phyloP scores from a whole-genome alignment of 2,888 invertebrate species.

The Abrostola tripartita region DNA sequence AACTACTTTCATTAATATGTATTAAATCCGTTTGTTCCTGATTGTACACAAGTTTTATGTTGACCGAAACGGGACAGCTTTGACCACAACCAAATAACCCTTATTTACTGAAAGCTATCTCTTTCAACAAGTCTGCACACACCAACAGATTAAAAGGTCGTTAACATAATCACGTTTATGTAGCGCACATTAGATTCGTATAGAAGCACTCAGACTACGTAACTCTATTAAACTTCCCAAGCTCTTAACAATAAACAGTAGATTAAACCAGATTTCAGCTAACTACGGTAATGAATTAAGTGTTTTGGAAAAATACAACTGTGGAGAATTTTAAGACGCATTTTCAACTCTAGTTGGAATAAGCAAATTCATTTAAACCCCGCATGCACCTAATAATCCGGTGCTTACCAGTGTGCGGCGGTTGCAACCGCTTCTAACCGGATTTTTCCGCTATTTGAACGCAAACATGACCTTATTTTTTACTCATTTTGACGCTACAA shows the following conservation, averaged over 20 bases:
- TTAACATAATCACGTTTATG: slow-evolving; percentile 32
- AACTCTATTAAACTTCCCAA: slow-evolving; percentile 25
- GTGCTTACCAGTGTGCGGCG: slow-evolving; percentile 49
- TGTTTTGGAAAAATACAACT: slow-evolving; percentile 35
- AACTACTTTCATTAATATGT: neutral
- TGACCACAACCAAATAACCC: neutral
- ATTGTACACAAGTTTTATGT: too few relatives aligned
- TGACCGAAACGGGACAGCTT: too few relatives aligned
- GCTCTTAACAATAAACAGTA: slow-evolving; percentile 47
- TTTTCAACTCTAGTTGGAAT: slow-evolving; percentile 36
- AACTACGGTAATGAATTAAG: slow-evolving; percentile 37
- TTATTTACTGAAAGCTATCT: neutral
- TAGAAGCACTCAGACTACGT: slow-evolving; percentile 35
- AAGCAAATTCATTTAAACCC: slow-evolving; percentile 51
- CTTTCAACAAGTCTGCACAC: slow-evolving; percentile 5
- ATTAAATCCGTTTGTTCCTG: neutral
- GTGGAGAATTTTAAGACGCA: slow-evolving; percentile 37
- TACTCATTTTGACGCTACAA: slow-evolving; percentile 44
- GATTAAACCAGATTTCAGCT: slow-evolving; percentile 31
- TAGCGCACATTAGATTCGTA: slow-evolving; percentile 38
- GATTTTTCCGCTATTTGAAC: slow-evolving; percentile 57
- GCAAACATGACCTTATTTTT: slow-evolving; percentile 56
- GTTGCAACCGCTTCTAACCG: slow-evolving; percentile 51
- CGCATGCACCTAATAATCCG: slow-evolving; percentile 61
- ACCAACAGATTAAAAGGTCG: slow-evolving; percentile 9